Evolutionary conservation across 1,140 invertebrate genomes (phyloP), one percentile per base, ranked within the genome.

Genomic region (Mylabris phalerata): DNA sequence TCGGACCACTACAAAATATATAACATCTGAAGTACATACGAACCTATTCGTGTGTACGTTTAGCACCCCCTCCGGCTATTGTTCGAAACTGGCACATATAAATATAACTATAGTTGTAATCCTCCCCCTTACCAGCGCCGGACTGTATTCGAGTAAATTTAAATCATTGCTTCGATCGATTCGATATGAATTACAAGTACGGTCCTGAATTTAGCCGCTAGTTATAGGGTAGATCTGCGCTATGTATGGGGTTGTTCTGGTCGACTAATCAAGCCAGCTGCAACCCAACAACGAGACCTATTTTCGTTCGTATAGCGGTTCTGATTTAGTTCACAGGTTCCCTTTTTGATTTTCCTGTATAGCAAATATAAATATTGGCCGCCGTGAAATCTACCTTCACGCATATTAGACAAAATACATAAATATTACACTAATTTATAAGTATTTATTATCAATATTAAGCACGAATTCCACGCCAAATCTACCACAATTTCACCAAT

Each of bases 211-310:
- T 24, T 24, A 19, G 19, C 19, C 19, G 19, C 19, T 2, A 19
- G 19, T 45, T 46, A 32, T 4, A 32, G 32, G 32, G 39, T 43
- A 45, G 39, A 47, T 47, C 43, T 38, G 13, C 27, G 45, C 40
- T 55, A 47, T 38, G 39, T 55, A 32, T 55, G 49, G 61, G 67
- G 66, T 67, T 66, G 68, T 66, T 68, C 58, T 67, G 66, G 61
- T 64, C 64, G 62, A 60, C 57, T 69, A 65, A 69, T 69, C 64
- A 69, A 69, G 68, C 64, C 68, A 69, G 66, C 67, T 69, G 68
- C 64, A 56, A 48, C 55, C 32, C 4, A 32, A 19, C 19, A 19
- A 19, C 19, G 1, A 32, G 7, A 32, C 32, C 32, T 7, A 32
- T 32, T 32, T 7, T 32, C 4, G 32, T 32, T 32, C 32, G 32